Evolutionary conservation across 2,888 invertebrate species (phyloP), one percentile per base, ranked within the genome.

Genomic region (Taphrorychus bicolor): DNA sequence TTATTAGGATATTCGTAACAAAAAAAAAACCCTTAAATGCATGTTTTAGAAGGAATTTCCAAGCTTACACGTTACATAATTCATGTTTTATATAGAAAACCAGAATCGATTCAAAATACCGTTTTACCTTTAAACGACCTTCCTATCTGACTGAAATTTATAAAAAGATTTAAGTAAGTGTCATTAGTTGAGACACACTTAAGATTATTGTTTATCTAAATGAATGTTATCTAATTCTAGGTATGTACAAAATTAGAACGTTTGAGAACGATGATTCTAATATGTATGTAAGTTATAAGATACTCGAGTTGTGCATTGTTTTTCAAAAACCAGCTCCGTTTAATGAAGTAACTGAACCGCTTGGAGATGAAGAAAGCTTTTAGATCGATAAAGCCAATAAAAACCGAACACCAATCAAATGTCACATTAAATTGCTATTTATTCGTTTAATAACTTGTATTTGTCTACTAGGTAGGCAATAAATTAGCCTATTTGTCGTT

Each of bases 221-320:
- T 60, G 60, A 66, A 66, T 60, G 60, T 57, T 66, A 66, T 66
- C 66, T 66, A 66, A 60, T 66, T 56, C 66, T 21, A 60, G 66
- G 60, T 66, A 60, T 49, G 66, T 54, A 57, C 59, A 19, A 66
- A 60, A 66, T 59, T 66, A 59, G 60, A 65, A 65, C 64, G 17
- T 22, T 16, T 32, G 7, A 9, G 32, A 32, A 11, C 32, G 32
- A 32, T 32, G 32, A 32, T 32, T 32, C 9, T 3, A 32, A n/a
- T n/a, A n/a, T n/a, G n/a, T n/a, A n/a, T n/a, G 32, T 32, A 11
- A 32, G 2, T 32, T 32, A 32, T 32, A 32, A 1, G n/a, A n/a
- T n/a, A n/a, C n/a, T n/a, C n/a, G n/a, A n/a, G n/a, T n/a, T n/a
- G n/a, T n/a, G n/a, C n/a, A n/a, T n/a, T n/a, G n/a, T n/a, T n/a